Percentiles rank a stretch among this genome's conserved stretches.
phyloP scores from a whole-genome alignment of 2,797 vertebrate species.

The Rhyacichthys aspro region DNA sequence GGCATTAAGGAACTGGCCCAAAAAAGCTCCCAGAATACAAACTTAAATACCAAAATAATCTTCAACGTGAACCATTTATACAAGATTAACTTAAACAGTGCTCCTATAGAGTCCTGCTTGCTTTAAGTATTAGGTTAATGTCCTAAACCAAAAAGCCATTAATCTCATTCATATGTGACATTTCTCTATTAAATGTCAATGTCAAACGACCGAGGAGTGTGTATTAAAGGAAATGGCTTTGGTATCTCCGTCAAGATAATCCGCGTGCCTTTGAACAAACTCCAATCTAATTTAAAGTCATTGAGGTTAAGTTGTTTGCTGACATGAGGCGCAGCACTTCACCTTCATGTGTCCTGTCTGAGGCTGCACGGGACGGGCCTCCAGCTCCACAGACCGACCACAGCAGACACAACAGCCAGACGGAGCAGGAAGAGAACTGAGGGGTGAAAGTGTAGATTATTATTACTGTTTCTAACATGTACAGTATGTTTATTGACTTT shows the following conservation, averaged over 20 bases:
- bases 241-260: conserved; percentile 12
- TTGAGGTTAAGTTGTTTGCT: conserved; percentile 21
- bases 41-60: not conserved
- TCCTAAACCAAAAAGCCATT: conserved; percentile 1
- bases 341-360: conserved; percentile 44
- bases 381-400: conserved; percentile 54
- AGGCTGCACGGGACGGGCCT: conserved; percentile 1
- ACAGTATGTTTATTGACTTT: too few relatives aligned
- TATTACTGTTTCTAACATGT: too few relatives aligned
- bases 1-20: not conserved
- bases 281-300: conserved; percentile 28
- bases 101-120: not conserved
- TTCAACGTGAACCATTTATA: not conserved
- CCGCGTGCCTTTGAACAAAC: conserved; percentile 25
- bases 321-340: conserved; percentile 30
- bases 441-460: too few relatives aligned
- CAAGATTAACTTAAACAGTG: not conserved
- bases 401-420: not conserved
- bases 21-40: not conserved
- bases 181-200: conserved; percentile 9
- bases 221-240: conserved; percentile 18
- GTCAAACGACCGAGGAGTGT: conserved; percentile 2
- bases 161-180: conserved; percentile 1
- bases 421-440: too few relatives aligned
- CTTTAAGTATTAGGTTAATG: not conserved